Base-by-base conservation (phyloP, 1,140 invertebrate species). In the Micrasema minimum region DNA sequence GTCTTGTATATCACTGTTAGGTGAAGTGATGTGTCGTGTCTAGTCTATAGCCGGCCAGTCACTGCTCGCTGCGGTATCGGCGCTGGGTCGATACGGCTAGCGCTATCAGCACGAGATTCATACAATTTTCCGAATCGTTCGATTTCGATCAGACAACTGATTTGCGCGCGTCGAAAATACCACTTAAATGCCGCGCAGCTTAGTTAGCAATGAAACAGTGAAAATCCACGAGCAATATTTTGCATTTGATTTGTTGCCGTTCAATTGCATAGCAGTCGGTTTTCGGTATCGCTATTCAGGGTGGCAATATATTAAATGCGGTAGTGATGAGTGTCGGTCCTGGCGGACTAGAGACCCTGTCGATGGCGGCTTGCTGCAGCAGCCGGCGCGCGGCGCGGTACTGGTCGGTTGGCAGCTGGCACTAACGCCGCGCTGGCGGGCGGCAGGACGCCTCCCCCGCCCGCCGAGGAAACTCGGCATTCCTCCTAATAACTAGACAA, bases 41-140 rank as follows among this genome's bases (percentile, higher is more conserved):
- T n/a, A 37, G 23, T 14, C 22, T 35, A n/a, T 31, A 4, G 3
- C 26, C 7, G 7, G 26, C 26, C 26, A 31, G 3, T 55, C 51
- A 55, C 22, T 26, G 51, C 18, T 31, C 26, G 26, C 26, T 26
- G 51, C 20, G 51, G 26, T 14, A 55, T 7, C 12, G 51, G 20
- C 2, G 22, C 55, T 31, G 35, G 37, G 55, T 59, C 55, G 55
- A 59, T 59, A 43, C n/a, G 22, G 55, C 16, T 16, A 14, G 35
- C 55, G 22, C 37, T 59, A 59, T 59, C 55, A 41, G 9, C 6
- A 41, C 7, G 7, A 31, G 26, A 31, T 31, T 31, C 12, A 22
- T 2, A 53, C 18, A 53, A 31, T 53, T 53, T 53, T 16, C 23
- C 20, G 6, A 31, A 31, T 31, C 26, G 26, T 31, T 31, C 50